Conservation (phyloP, 53 echinoderm and acorn worm genomes). For the Echinometra lucunter region DNA sequence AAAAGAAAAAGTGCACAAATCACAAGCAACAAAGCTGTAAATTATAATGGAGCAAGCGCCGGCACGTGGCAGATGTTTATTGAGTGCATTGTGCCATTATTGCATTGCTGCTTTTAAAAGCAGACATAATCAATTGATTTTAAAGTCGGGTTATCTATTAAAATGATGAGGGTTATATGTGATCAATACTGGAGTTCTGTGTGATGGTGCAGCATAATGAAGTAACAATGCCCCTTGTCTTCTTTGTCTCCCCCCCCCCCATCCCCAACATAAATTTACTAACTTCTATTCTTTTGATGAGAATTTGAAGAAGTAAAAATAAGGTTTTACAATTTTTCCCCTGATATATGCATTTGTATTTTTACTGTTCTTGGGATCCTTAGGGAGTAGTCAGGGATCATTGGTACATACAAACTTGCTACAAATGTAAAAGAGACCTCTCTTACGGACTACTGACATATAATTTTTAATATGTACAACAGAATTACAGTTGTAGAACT, state of each 20-base stretch:
- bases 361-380: too few species aligned
- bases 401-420: too few species aligned
- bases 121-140: slow-evolving; percentile 34
- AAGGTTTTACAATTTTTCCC: too few species aligned
- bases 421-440: too few species aligned
- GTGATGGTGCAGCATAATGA: not conserved
- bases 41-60: not conserved
- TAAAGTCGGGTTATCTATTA: not conserved
- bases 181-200: slow-evolving; percentile 14
- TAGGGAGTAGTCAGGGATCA: too few species aligned
- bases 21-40: not conserved
- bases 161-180: not conserved
- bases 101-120: not conserved
- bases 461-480: too few species aligned
- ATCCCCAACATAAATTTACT: too few species aligned
- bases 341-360: too few species aligned
- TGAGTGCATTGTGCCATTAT: not conserved
- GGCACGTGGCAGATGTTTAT: slow-evolving; percentile 29
- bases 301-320: too few species aligned
- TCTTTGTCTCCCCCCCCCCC: not conserved
- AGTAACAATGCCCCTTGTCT: not conserved
- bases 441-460: too few species aligned
- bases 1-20: not conserved
- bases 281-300: too few species aligned
- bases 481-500: too few species aligned